phyloP scores from a whole-genome alignment of 2,113 vertebrate species.

The Scomber japonicus region DNA sequence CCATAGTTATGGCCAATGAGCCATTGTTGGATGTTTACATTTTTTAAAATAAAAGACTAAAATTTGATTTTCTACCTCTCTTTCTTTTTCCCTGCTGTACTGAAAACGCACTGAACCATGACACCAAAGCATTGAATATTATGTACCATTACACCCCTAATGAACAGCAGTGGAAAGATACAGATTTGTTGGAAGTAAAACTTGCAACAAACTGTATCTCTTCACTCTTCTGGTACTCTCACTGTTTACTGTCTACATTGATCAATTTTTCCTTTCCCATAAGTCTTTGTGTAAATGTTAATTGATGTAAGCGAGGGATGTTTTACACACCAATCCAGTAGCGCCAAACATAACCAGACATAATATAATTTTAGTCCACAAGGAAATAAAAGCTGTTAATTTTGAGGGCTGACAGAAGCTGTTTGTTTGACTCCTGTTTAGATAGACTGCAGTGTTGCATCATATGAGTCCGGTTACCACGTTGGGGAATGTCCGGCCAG shows the following conservation, averaged over 20 bases:
- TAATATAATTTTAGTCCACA: neutral
- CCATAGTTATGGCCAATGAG: no score
- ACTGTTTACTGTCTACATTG: neutral
- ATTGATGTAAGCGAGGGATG: neutral
- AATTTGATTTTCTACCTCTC: no score
- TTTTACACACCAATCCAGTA: neutral
- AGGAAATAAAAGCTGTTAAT: conserved; percentile 3
- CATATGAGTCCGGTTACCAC: conserved; percentile 17
- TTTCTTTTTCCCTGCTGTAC: no score
- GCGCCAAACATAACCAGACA: neutral
- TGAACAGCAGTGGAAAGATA: neutral
- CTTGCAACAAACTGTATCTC: neutral
- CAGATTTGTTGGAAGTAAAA: neutral
- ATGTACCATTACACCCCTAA: no score
- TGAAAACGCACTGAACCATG: no score
- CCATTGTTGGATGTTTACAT: no score
- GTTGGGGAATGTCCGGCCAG: conserved; percentile 33
- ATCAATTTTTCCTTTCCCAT: neutral
- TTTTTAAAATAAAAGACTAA: no score
- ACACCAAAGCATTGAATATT: no score
- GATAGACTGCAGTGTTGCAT: neutral
- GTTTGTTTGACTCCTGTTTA: conserved; percentile 17
- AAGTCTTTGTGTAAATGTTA: neutral
- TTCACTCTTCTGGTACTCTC: neutral
- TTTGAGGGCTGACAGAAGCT: neutral